Evolutionary conservation across 2,888 invertebrate genomes (phyloP), one percentile per base, ranked within the genome.

Genomic region (Ennomos quercinarius): DNA sequence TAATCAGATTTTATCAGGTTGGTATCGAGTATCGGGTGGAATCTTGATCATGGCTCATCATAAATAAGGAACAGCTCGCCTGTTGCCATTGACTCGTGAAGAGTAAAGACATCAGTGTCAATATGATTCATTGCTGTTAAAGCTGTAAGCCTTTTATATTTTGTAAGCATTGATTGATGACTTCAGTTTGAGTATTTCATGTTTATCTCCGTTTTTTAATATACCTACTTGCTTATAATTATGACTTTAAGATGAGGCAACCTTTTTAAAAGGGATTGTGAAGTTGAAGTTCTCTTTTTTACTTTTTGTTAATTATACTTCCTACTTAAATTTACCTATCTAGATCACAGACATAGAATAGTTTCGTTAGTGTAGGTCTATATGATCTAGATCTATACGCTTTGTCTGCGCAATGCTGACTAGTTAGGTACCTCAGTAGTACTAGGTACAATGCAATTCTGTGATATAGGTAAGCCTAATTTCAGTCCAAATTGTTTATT

Each of bases 1-100:
- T 61, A 51, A 59, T 57, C 44, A 63, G 68, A 74, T 76, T 49
- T 52, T 76, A 73, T 73, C 74, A 68, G 60, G n/a, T n/a, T 39
- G 35, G 13, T 63, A 45, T 51, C 57, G 52, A 57, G 60, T 62
- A 67, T 61, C 56, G 40, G 50, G 35, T 41, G 12, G 46, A n/a
- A 48, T 55, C 57, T 57, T 53, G 46, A 46, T 50, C 50, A 44
- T 43, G 48, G 47, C 40, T 43, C 36, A 37, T 50, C 44, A 53
- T 44, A 51, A 56, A 58, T 50, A 63, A 66, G 50, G 63, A 57
- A 65, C 47, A 50, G 42, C 51, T 39, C n/a, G 40, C 9, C 41
- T 17, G 37, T 34, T 40, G 17, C 37, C 44, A 57, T 57, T 60
- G 61, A 51, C 57, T 57, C 45, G 50, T 27, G 47, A 56, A 61